Percentiles rank a stretch among this genome's conserved stretches.
These are phyloP conservation scores for Tyria jacobaeae DNA, from an alignment of 2,888 invertebrate species.

Conservation along the genomic window DNA sequence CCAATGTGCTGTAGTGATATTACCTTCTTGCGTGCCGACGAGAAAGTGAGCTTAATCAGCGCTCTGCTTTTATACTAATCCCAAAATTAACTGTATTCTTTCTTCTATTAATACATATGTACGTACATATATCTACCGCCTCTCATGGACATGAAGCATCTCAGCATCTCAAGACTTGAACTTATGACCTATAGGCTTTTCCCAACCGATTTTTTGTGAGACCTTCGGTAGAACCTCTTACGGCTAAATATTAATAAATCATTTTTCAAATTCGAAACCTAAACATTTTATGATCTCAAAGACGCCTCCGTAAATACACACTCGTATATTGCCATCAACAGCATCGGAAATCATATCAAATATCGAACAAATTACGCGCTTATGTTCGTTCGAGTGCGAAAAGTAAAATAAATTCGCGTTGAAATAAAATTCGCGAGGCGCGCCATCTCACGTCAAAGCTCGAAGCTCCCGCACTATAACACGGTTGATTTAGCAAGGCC, in stretches of 20 bases:
- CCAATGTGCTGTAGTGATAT: too few species aligned
- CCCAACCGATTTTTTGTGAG: too few species aligned
- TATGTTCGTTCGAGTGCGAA: slow-evolving; percentile 31
- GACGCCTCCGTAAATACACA: background rate
- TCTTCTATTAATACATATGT: too few species aligned
- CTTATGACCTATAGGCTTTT: too few species aligned
- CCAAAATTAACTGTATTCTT: too few species aligned
- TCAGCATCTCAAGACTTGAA: too few species aligned
- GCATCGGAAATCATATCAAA: slow-evolving; percentile 41
- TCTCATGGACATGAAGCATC: too few species aligned
- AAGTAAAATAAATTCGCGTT: slow-evolving; percentile 39
- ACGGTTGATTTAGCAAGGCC: slow-evolving; percentile 67
- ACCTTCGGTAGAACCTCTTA: too few species aligned
- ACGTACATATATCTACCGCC: too few species aligned
- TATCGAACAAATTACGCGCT: slow-evolving; percentile 54
- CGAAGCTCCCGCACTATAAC: slow-evolving; percentile 36
- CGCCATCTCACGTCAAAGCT: slow-evolving; percentile 36
- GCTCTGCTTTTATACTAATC: too few species aligned
- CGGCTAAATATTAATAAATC: background rate
- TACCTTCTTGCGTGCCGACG: too few species aligned
- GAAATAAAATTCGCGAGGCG: slow-evolving; percentile 43
- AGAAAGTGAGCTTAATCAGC: too few species aligned
- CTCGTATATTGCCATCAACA: slow-evolving; percentile 1
- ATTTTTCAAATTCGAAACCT: background rate
- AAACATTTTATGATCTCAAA: slow-evolving; percentile 4